Base-by-base conservation (phyloP, 2,113 vertebrate genomes). In the Amphiprion ocellaris region DNA sequence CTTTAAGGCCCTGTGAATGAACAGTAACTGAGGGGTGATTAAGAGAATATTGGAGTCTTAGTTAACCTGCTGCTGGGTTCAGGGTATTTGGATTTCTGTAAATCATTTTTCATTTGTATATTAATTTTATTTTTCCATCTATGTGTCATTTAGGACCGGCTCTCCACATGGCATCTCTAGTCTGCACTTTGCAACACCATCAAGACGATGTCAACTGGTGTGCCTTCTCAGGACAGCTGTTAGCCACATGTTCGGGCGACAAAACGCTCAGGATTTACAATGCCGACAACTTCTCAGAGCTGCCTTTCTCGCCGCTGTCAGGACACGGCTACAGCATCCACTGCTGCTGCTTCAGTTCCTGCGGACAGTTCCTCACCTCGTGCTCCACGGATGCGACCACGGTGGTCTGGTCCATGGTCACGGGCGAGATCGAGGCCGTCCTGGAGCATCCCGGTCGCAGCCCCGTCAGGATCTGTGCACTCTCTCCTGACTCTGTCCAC, bases 161-260 rank as follows among this genome's bases (percentile, higher is more conserved):
- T 84, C 12, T 86, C 63, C 83, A 83, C 72, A 99, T 99, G 98
- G 95, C 93, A 11, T 95, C 95, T 15, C 91, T 99, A 30, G 88
- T 99, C 84, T 95, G 87, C 86, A 97, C 96, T 1, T 81, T 99
- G 83, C 83, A 95, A n/a, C 93, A 96, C 89, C 97, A 99, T 1
- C 80, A 86, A 0, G 96, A 99, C 16, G 98, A 99, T 55, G 95
- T 99, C 87, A 99, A 96, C 93, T 96, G 63, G 85, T 98, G 97
- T 15, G 94, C 96, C 21, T 97, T 99, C 89, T 98, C 97, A 0
- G 81, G 93, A 1, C 89, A 92, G 0, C 94, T 93, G 56, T 78
- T 99, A 69, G 97, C 98, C 54, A 97, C 98, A 0, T 99, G 97
- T 75, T 99, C 98, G 5, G 90, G 95, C 56, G 98, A 99, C 87